phyloP scores from a whole-genome alignment of 2,113 vertebrate genomes.

The Spea multiplicata region DNA sequence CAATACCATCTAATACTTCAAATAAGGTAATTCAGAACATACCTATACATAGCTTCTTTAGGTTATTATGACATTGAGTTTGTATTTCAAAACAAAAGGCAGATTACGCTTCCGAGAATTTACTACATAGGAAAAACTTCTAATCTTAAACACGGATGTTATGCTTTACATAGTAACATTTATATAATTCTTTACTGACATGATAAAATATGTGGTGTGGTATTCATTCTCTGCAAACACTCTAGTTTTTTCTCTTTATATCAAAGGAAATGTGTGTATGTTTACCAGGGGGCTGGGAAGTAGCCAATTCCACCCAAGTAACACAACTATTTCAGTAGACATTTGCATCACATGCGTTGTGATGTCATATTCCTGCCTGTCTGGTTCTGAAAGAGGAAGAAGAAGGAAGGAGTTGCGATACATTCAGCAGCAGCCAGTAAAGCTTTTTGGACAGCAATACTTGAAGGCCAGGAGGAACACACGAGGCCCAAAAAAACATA shows the following conservation, averaged over 20 bases:
- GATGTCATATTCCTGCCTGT: too few relatives aligned
- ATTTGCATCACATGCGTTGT: too few relatives aligned
- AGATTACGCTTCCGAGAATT: slow-evolving; percentile 37
- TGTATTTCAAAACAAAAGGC: slow-evolving; percentile 1
- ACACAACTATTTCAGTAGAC: too few relatives aligned
- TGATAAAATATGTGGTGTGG: slow-evolving; percentile 24
- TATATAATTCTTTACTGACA: slow-evolving; percentile 39
- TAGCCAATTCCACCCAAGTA: too few relatives aligned
- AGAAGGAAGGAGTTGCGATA: too few relatives aligned
- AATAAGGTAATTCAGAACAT: not conserved
- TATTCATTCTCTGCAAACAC: slow-evolving; percentile 20
- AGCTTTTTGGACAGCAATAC: too few relatives aligned
- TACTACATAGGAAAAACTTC: slow-evolving; percentile 26
- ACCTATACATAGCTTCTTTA: not conserved
- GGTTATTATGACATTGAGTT: not conserved
- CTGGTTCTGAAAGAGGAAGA: too few relatives aligned
- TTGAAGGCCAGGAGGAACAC: too few relatives aligned
- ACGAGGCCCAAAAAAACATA: too few relatives aligned
- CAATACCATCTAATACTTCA: not conserved
- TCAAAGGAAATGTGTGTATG: slow-evolving; percentile 18
- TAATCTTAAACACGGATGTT: slow-evolving; percentile 40
- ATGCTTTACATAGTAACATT: slow-evolving; percentile 39
- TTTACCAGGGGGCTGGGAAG: too few relatives aligned
- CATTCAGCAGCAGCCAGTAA: too few relatives aligned
- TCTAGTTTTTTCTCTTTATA: slow-evolving; percentile 30